phyloP scores from a whole-genome alignment of 2,888 invertebrate species.

The Nomada ferruginata region DNA sequence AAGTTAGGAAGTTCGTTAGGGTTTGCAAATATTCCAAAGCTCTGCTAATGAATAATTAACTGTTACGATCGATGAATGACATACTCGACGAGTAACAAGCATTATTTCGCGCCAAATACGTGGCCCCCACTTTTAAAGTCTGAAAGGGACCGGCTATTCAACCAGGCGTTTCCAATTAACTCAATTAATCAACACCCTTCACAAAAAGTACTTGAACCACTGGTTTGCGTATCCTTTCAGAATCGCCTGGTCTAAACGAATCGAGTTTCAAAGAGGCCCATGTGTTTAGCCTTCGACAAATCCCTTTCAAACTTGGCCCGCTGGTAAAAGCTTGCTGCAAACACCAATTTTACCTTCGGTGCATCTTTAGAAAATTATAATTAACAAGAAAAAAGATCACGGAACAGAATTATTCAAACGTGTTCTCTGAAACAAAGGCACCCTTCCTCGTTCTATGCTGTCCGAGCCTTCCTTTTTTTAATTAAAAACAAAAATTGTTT shows the following conservation, averaged over 20 bases:
- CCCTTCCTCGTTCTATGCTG: too few relatives aligned
- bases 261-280: conserved; percentile 21
- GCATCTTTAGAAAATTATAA: background rate
- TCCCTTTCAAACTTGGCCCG: background rate
- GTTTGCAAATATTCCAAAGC: background rate
- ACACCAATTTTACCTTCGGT: background rate
- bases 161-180: conserved; percentile 54
- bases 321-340: background rate
- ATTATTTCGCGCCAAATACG: conserved; percentile 37
- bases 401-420: background rate
- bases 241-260: conserved; percentile 25
- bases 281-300: background rate
- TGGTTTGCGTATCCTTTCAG: conserved; percentile 42
- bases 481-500: too few relatives aligned
- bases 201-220: conserved; percentile 37
- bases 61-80: conserved; percentile 28
- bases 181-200: conserved; percentile 55
- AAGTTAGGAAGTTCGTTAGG: background rate
- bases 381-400: background rate
- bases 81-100: conserved; percentile 22
- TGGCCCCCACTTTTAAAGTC: conserved; percentile 5
- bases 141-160: conserved; percentile 41
- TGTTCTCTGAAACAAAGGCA: too few relatives aligned
- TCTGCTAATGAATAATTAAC: conserved; percentile 6
- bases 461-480: too few relatives aligned